Conservation (phyloP, 2,113 vertebrate genomes). For the Calyptommatus sinebrachiatus region DNA sequence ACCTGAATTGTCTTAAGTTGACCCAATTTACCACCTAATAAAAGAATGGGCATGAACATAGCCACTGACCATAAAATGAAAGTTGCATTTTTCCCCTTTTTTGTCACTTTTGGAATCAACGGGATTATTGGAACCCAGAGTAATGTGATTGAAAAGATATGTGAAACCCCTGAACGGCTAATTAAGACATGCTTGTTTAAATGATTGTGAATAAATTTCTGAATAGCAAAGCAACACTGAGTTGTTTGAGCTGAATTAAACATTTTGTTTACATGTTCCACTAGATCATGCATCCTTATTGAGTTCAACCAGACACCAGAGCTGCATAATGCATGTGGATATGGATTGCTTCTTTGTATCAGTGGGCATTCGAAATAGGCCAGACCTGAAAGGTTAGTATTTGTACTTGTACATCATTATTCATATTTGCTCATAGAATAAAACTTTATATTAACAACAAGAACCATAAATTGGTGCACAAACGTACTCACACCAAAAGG, state of each 20-base stretch:
- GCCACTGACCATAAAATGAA: no score
- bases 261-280: slow-evolving; percentile 61
- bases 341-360: slow-evolving; percentile 99
- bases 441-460: background rate
- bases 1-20: no score
- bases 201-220: slow-evolving; percentile 12
- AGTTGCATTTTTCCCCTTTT: no score
- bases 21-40: no score
- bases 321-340: slow-evolving; percentile 95
- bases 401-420: slow-evolving; percentile 2
- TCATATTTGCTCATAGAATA: background rate
- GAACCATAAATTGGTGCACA: background rate
- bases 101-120: no score
- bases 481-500: no score
- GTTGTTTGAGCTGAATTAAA: slow-evolving; percentile 56
- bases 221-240: slow-evolving; percentile 35
- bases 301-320: slow-evolving; percentile 75
- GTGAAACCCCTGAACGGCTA: no score
- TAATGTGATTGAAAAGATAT: no score
- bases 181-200: background rate
- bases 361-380: slow-evolving; percentile 90
- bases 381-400: slow-evolving; percentile 91
- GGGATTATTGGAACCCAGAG: no score
- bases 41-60: no score
- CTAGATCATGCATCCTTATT: slow-evolving; percentile 72